These are phyloP conservation scores for Paratrypauchen microcephalus DNA, from an alignment of 2,797 vertebrate genomes.

Conservation along the genomic window DNA sequence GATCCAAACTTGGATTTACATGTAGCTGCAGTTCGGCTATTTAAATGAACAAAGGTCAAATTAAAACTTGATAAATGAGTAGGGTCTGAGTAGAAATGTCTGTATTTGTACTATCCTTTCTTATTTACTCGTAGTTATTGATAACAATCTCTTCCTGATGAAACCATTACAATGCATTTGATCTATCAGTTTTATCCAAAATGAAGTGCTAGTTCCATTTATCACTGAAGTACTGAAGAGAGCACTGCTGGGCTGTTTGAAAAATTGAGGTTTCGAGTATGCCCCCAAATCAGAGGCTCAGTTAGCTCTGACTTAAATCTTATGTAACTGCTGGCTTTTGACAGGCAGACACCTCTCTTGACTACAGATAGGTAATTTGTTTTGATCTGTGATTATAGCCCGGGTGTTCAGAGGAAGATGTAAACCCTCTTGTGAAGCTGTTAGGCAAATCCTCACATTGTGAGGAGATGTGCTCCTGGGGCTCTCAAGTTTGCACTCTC, in stretches of 20 bases:
- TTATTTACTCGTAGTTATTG: not conserved
- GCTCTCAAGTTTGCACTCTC: slow-evolving; percentile 75
- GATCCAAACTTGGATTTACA: not conserved
- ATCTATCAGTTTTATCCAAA: not conserved
- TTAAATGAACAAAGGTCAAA: not conserved
- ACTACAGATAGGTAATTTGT: slow-evolving; percentile 83
- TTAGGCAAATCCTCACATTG: slow-evolving; percentile 82
- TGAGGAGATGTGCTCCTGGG: slow-evolving; percentile 74
- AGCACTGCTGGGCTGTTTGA: slow-evolving; percentile 33
- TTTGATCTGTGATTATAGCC: slow-evolving; percentile 84
- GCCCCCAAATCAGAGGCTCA: slow-evolving; percentile 70
- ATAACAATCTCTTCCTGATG: not conserved
- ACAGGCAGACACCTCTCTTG: slow-evolving; percentile 76
- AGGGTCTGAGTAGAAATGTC: not conserved
- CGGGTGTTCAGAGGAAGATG: slow-evolving; percentile 80
- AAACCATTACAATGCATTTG: not conserved
- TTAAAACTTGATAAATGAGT: not conserved
- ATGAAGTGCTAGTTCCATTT: slow-evolving; percentile 18
- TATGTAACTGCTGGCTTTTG: slow-evolving; percentile 79
- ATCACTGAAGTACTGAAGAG: slow-evolving; percentile 61
- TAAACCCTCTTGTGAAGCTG: slow-evolving; percentile 82
- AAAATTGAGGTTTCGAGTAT: slow-evolving; percentile 59
- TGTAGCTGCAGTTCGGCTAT: not conserved
- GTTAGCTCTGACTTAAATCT: slow-evolving; percentile 77
- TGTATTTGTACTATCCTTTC: not conserved